Evolutionary conservation across 2,888 invertebrate species (phyloP), one percentile per base, ranked within the genome.

Genomic region (Tetrapedia diversipes): DNA sequence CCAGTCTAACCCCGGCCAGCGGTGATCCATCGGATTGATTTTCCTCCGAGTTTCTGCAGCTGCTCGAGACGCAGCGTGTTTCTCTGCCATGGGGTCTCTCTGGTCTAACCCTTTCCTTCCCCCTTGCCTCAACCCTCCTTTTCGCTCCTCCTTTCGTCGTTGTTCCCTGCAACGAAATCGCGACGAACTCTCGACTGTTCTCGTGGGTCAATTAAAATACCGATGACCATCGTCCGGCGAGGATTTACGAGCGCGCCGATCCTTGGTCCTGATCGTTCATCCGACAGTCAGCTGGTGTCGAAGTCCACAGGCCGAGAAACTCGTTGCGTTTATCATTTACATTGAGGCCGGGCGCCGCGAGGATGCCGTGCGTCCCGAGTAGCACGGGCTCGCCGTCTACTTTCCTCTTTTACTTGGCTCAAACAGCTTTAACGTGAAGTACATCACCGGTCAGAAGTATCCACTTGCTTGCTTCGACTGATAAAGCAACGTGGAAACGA

Each of bases 11-110:
- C 64, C 39, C 59, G 47, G 41, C 77, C 32, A 45, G 47, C 65
- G 49, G 66, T 59, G 72, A 85, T 86, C 83, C 81, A 80, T 83
- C 84, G 83, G 59, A 71, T 84, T 84, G 85, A 86, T 86, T 86
- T 82, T 85, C 83, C 75, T 73, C 34, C 63, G 45, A 53, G 67
- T 78, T 78, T 78, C 78, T 76, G 71, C 59, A 64, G 49, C 64
- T 59, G 59, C 53, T 51, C 63, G 43, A 60, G 68, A 69, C 63
- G 57, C 73, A 64, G 41, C 57, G 66, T 63, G 69, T 74, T n/a
- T 67, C 75, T 47, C 70, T 61, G 32, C 57, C 51, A 51, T 45
- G 65, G 60, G 32, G n/a, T n/a, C n/a, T n/a, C n/a, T 22, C 37
- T 29, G 49, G 49, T 43, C 43, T 41, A 6, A 29, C 32, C 37